Percentiles rank a stretch among this genome's conserved stretches.
Evolutionary conservation across 2,113 vertebrate species (phyloP).

Genomic region (Galeopterus variegatus): DNA sequence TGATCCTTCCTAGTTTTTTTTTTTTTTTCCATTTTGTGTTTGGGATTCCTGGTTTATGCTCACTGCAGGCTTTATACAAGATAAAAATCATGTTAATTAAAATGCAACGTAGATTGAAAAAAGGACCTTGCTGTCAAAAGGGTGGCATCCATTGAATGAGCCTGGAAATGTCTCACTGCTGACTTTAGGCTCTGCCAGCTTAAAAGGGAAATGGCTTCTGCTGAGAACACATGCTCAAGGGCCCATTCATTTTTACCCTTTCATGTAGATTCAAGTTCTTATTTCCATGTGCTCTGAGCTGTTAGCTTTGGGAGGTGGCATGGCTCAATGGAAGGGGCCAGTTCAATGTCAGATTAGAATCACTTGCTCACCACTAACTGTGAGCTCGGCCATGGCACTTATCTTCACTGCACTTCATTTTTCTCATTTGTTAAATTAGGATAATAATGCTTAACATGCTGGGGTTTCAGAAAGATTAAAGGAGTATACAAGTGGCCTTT

Average conservation of each 20-base stretch:
- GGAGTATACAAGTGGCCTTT: background rate
- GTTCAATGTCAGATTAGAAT: background rate
- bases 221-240: background rate
- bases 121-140: background rate
- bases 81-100: slow-evolving; percentile 42
- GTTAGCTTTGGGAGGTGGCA: background rate
- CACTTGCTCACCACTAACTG: background rate
- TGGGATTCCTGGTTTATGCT: background rate
- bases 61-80: background rate
- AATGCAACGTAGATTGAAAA: background rate
- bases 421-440: background rate
- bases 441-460: background rate
- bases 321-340: background rate
- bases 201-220: background rate
- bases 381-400: background rate
- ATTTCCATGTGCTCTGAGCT: background rate
- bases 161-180: background rate
- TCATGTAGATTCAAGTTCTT: background rate
- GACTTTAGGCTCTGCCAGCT: background rate
- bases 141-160: background rate
- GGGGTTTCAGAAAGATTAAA: background rate
- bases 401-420: background rate
- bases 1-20: slow-evolving; percentile 30
- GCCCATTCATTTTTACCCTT: background rate
- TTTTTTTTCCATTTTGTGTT: slow-evolving; percentile 44